These are phyloP conservation scores for Melieria omissa DNA, from an alignment of 2,888 invertebrate species.

Conservation along the genomic window DNA sequence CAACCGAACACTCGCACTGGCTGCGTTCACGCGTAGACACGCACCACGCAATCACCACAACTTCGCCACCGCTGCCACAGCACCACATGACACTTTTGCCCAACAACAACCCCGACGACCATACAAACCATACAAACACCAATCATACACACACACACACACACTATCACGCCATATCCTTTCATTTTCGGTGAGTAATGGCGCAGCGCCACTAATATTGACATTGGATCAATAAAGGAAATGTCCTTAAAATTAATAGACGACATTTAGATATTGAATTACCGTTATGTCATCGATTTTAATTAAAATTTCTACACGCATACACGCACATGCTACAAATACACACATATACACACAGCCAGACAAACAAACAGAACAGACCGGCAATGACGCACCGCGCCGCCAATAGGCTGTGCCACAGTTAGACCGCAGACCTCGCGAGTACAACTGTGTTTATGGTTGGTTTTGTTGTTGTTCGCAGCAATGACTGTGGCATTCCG, in stretches of 20 bases:
- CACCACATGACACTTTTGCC: too few relatives aligned
- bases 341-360: slow-evolving; percentile 28
- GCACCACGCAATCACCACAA: background rate
- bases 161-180: background rate
- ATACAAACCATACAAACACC: background rate
- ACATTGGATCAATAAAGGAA: slow-evolving; percentile 60
- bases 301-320: slow-evolving; percentile 59
- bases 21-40: background rate
- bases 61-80: background rate
- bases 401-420: too few relatives aligned
- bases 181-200: slow-evolving; percentile 4
- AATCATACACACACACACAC: background rate
- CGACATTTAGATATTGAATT: slow-evolving; percentile 62
- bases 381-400: too few relatives aligned
- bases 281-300: slow-evolving; percentile 65
- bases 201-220: slow-evolving; percentile 52
- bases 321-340: slow-evolving; percentile 26
- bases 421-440: too few relatives aligned
- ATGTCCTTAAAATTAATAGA: slow-evolving; percentile 61
- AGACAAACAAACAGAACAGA: slow-evolving; percentile 4
- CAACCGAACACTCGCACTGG: background rate
- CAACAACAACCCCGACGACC: background rate
- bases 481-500: background rate
- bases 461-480: background rate
- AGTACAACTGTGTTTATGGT: too few relatives aligned